Base-by-base conservation (phyloP, 2,888 invertebrate genomes). In the Nudaria mundana region DNA sequence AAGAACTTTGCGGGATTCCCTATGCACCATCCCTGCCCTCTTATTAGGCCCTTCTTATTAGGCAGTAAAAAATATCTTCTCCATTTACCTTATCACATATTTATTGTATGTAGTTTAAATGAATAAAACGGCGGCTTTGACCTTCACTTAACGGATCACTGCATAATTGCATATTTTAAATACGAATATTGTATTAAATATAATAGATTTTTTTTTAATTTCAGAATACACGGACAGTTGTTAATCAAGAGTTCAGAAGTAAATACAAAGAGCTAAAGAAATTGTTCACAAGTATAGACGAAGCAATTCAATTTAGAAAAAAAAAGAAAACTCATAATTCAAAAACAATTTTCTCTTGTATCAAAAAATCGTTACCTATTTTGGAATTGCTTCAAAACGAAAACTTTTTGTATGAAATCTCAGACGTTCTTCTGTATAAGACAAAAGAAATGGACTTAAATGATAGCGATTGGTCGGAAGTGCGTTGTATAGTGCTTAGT, bases 331-430 rank as follows among this genome's bases (percentile, higher is more conserved):
- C 62, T 31, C 69, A 71, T 46, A 37, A 73, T 72, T 57, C 69
- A 1, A 81, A 79, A 34, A 49, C 62, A 15, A 77, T 87, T 16
- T 69, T 92, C 2, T 68, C 52, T 29, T 71, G 81, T 24, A 89
- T 92, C 14, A 86, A 90, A 50, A 81, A 86, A 16, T 89, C 92
- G 0, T 72, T 92, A 28, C 79, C 90, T 0, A 86, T 90, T 44
- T 67, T 93, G 22, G 89, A 92, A 42, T 89, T 92, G 54, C 92
- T 93, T 63, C 84, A 89, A 68, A 91, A 90, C 70, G 81, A 90
- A 26, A 67, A 63, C 16, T 86, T 90, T 57, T 72, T 93, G 25
- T 81, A 76, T 35, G 87, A 82, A 26, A 76, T 90, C 28, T 63
- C 77, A 5, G 75, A 82, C 29, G 67, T 85, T 32, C 61, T 89